Percentiles rank a stretch among this genome's conserved stretches.
These are phyloP conservation scores for Ophion ventricosus DNA, from an alignment of 2,888 invertebrate species.

Conservation along the genomic window DNA sequence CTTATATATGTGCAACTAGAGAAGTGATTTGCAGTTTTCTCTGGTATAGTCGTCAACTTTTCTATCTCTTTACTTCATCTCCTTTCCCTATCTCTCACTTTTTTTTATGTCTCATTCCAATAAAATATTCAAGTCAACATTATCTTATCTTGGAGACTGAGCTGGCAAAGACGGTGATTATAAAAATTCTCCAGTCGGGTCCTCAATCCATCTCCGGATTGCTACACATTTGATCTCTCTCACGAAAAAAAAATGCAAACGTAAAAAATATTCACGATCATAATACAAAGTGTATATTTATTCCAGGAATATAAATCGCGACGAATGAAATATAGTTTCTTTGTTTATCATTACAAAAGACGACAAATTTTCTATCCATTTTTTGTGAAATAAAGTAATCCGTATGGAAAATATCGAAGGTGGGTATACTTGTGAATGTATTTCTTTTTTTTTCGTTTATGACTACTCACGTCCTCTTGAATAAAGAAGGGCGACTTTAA, in stretches of 20 bases:
- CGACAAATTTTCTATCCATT: background rate
- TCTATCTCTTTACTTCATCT: background rate
- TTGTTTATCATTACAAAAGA: background rate
- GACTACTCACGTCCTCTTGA: no score
- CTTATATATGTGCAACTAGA: background rate
- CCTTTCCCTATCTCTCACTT: background rate
- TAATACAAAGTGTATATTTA: background rate
- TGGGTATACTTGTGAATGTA: background rate
- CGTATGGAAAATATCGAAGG: background rate
- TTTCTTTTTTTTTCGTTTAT: background rate
- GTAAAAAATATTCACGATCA: background rate
- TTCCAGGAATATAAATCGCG: background rate
- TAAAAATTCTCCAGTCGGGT: constrained; percentile 1
- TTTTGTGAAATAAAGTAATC: background rate
- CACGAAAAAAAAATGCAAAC: background rate
- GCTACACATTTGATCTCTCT: background rate
- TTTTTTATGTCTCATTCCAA: background rate
- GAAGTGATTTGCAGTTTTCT: background rate
- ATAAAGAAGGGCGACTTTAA: no score
- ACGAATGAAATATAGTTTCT: background rate
- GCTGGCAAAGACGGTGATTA: background rate
- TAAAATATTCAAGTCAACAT: constrained; percentile 11
- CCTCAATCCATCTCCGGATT: background rate
- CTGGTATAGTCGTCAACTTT: background rate
- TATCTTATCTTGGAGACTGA: background rate